phyloP scores from a whole-genome alignment of 2,113 vertebrate species.

The Nymphicus hollandicus region DNA sequence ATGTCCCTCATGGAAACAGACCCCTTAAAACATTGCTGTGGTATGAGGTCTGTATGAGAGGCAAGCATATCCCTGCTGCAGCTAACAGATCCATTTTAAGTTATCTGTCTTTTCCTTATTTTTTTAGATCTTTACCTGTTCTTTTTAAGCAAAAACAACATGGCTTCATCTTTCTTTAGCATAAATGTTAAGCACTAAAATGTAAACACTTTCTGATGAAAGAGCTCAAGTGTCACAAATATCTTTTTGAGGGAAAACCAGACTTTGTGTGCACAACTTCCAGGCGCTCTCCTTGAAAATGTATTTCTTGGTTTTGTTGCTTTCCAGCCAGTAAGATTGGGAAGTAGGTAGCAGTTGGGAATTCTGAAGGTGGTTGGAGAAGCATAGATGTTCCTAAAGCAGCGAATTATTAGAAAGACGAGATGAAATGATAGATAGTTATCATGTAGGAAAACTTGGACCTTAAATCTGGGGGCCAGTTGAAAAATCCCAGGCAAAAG shows the following conservation, averaged over 20 bases:
- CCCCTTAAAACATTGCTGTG: not conserved
- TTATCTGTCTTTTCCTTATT: not conserved
- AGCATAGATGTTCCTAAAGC: not conserved
- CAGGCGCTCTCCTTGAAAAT: not conserved
- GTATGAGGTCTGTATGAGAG: not conserved
- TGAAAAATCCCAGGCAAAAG: not conserved
- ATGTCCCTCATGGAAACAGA: not conserved
- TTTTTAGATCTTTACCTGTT: not conserved
- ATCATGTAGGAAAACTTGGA: not conserved
- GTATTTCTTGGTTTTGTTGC: not conserved
- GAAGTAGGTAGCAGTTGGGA: not conserved
- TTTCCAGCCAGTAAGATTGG: not conserved
- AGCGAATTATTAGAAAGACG: not conserved
- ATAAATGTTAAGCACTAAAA: not conserved
- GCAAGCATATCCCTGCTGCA: not conserved
- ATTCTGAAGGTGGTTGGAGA: not conserved
- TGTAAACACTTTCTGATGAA: not conserved
- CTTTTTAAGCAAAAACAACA: not conserved
- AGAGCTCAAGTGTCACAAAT: not conserved
- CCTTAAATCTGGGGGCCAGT: not conserved
- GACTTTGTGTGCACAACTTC: not conserved
- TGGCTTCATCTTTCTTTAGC: not conserved
- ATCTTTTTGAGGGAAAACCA: not conserved
- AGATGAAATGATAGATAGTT: not conserved
- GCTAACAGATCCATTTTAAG: not conserved